Base-by-base conservation (phyloP, 30 jellyfish, hydroid and myxozoan species). In the Sanderia malayensis region DNA sequence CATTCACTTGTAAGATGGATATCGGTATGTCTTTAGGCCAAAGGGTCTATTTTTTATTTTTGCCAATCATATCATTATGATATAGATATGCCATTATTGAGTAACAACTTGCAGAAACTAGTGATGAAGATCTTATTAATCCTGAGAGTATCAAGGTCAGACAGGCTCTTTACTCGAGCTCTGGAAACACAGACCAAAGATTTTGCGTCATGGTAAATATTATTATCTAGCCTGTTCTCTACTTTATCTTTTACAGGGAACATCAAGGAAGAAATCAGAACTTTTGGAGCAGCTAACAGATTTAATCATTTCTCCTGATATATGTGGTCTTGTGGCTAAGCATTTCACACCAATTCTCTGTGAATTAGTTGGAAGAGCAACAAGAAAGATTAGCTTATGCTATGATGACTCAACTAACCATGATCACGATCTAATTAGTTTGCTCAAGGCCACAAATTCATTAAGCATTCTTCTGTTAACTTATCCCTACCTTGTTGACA, bases 331-430 rank as follows among this genome's bases (percentile, higher is more conserved):
- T 15, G 71, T 76, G 7, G 72, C 74, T 55, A 23, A 55, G 23
- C 62, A 61, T 33, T 76, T 64, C 63, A 62, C 58, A 25, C 87
- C 87, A 13, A 62, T 76, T 19, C 18, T 62, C 11, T 46, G 72
- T 0, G 87, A 76, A 46, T 23, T 76, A 21, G 87, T 76, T 0
- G 79, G 79, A 44, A 76, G 80, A 44, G 73, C 73, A 46, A 18
- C 18, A 15, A 19, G 7, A 4, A 49, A 19, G 41, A 29, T 44
- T 46, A 21, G 32, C 37, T n/a, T n/a, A n/a, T n/a, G n/a, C n/a
- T n/a, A n/a, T n/a, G n/a, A n/a, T n/a, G n/a, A n/a, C n/a, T n/a
- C n/a, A n/a, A n/a, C n/a, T n/a, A n/a, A n/a, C n/a, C 0, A 18
- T 20, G 21, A 37, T 9, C 25, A 46, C 28, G 61, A 66, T 4